Conservation (phyloP, 2,888 invertebrate species). For the Nephrotoma flavescens region DNA sequence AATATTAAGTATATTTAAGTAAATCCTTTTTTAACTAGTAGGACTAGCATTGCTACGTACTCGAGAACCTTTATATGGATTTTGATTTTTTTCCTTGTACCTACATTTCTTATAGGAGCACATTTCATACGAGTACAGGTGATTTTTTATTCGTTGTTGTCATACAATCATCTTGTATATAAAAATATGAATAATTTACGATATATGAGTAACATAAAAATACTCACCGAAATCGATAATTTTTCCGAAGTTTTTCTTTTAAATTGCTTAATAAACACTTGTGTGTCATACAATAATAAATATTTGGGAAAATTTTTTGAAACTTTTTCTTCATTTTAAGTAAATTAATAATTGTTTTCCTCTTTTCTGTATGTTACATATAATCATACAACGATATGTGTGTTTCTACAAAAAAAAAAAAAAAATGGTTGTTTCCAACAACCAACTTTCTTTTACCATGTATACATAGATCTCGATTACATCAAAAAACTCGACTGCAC, state of each 20-base stretch:
- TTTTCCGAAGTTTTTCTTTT: not conserved
- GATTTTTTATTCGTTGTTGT: not conserved
- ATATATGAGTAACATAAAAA: not conserved
- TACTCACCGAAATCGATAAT: not conserved
- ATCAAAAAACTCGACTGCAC: no score
- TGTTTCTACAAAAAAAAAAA: not conserved
- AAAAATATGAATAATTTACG: not conserved
- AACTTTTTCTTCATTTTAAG: not conserved
- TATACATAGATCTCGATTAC: no score
- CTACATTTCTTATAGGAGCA: not conserved
- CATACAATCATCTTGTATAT: not conserved
- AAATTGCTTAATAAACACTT: not conserved
- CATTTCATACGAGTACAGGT: not conserved
- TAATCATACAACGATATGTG: not conserved
- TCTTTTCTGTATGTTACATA: not conserved
- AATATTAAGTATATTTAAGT: no score
- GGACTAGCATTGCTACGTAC: no score
- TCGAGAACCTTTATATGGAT: no score
- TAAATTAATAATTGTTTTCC: not conserved
- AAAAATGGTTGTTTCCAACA: no score
- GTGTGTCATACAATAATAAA: not conserved
- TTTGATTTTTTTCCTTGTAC: not conserved
- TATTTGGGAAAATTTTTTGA: not conserved
- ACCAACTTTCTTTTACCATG: no score
- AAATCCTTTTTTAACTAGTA: no score